These are phyloP conservation scores for Polietes domitor DNA, from an alignment of 2,888 invertebrate genomes.

Conservation along the genomic window DNA sequence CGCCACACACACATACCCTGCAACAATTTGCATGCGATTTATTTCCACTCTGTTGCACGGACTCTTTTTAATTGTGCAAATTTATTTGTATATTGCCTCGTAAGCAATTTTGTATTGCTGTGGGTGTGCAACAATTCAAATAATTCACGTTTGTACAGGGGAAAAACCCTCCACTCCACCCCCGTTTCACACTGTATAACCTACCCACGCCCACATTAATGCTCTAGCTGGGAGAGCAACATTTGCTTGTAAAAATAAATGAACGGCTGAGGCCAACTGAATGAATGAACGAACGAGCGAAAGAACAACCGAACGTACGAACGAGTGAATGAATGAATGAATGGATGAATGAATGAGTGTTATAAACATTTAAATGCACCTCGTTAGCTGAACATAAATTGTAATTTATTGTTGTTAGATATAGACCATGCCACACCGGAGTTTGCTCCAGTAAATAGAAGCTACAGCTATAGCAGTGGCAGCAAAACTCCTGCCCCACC, in stretches of 20 bases:
- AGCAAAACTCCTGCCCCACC: neutral
- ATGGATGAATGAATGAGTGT: constrained; percentile 48
- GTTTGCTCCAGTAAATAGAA: neutral
- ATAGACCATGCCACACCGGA: neutral
- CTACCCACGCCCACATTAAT: neutral
- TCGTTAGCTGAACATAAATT: constrained; percentile 60
- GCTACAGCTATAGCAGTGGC: neutral
- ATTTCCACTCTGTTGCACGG: constrained; percentile 66
- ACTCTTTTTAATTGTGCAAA: constrained; percentile 66
- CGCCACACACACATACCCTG: neutral
- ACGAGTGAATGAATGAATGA: neutral
- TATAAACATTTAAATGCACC: constrained; percentile 61
- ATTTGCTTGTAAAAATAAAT: neutral
- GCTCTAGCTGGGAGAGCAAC: neutral
- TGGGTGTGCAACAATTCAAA: constrained; percentile 34
- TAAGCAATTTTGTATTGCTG: constrained; percentile 54
- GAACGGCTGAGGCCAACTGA: too few species aligned
- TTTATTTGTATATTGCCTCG: constrained; percentile 57
- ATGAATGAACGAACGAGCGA: constrained; percentile 11
- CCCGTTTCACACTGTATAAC: too few species aligned
- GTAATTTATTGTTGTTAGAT: constrained; percentile 55
- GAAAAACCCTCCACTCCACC: neutral
- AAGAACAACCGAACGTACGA: neutral
- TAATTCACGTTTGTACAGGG: constrained; percentile 23
- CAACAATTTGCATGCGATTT: constrained; percentile 39